These are phyloP conservation scores for Harpagoxenus sublaevis DNA, from an alignment of 2,888 invertebrate genomes.

Conservation along the genomic window DNA sequence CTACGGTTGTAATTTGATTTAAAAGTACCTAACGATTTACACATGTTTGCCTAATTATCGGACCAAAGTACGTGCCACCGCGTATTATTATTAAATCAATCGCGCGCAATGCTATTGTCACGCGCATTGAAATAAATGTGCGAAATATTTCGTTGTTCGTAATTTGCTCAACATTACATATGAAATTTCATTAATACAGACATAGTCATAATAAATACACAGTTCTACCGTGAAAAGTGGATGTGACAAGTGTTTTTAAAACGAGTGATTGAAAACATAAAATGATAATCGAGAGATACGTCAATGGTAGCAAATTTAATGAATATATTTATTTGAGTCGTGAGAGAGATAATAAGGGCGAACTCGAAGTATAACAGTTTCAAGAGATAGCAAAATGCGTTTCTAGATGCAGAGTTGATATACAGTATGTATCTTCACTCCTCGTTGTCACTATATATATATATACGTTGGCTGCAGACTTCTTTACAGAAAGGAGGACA, in stretches of 20 bases:
- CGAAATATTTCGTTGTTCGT: slow-evolving; percentile 21
- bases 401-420: slow-evolving; percentile 27
- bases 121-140: slow-evolving; percentile 37
- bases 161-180: slow-evolving; percentile 28
- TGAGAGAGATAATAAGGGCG: slow-evolving; percentile 26
- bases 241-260: slow-evolving; percentile 29
- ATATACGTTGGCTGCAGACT: slow-evolving; percentile 55
- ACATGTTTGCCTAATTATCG: slow-evolving; percentile 19
- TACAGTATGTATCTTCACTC: slow-evolving; percentile 16
- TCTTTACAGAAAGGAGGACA: slow-evolving; percentile 49
- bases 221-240: background rate
- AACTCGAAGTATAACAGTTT: slow-evolving; percentile 13
- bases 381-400: slow-evolving; percentile 21
- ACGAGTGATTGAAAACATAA: background rate
- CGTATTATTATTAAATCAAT: slow-evolving; percentile 52
- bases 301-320: slow-evolving; percentile 1
- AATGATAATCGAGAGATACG: background rate
- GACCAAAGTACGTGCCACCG: slow-evolving; percentile 38
- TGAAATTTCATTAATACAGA: slow-evolving; percentile 48
- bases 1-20: slow-evolving; percentile 10
- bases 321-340: slow-evolving; percentile 22
- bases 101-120: slow-evolving; percentile 2
- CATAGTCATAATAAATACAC: background rate
- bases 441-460: slow-evolving; percentile 53
- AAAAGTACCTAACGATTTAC: background rate